Evolutionary conservation across 2,797 vertebrate species (phyloP), one percentile per base, ranked within the genome.

Genomic region (Emys orbicularis): DNA sequence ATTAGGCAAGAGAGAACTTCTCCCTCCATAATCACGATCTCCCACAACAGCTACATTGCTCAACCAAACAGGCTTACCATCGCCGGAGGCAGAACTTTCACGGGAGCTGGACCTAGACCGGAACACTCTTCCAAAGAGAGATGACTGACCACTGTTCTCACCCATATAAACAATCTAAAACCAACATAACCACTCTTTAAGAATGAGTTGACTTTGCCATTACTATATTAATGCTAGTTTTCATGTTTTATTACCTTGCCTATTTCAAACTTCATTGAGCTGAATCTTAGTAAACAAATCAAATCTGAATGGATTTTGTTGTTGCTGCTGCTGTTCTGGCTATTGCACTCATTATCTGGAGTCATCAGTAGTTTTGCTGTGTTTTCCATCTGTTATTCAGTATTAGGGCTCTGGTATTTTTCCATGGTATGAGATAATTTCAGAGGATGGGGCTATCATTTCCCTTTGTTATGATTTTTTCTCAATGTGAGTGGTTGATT

Each of bases 321-420:
- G 41, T 82, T 61, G 68, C 81, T 89, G 8, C 2, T 72, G 44
- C 74, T 34, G 16, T 16, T 19, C 79, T 0, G 0, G 56, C 81
- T 80, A 86, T 96, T 95, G 86, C 65, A 11, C 79, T 95, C 91
- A 57, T 95, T 95, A 93, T 37, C 56, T 96, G 79, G 84, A 93
- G 56, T 92, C 88, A 92, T 96, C 92, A 96, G 90, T 94, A 94
- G 87, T 82, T 96, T 94, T 90, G n/a, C 85, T 90, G 92, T 92
- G 56, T 94, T 96, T 96, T 87, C 91, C 94, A 94, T 96, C 95
- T 96, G 96, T 96, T 94, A 52, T 79, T 37, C 8, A 81, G 72
- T 85, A 57, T 54, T 87, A 59, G 82, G 52, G 81, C 79, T 92
- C 61, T 80, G 83, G 95, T 81, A 84, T 92, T 81, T 89, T 95